phyloP scores from a whole-genome alignment of 2,888 invertebrate genomes.

The Pantelozetes paolii region DNA sequence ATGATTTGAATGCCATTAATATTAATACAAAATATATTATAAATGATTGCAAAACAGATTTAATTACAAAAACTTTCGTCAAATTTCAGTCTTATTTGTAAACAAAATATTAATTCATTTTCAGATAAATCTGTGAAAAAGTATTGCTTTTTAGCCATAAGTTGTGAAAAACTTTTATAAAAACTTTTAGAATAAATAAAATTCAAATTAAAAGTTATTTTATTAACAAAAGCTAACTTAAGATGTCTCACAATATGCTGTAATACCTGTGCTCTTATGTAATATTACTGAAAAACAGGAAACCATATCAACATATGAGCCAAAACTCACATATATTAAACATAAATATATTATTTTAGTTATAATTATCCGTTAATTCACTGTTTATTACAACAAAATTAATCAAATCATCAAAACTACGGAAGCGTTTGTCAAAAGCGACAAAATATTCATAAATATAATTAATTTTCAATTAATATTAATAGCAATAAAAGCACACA shows the following conservation, averaged over 20 bases:
- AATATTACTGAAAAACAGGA: not conserved
- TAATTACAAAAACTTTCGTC: too few relatives aligned
- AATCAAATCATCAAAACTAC: not conserved
- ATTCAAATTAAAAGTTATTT: not conserved
- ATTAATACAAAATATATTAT: too few relatives aligned
- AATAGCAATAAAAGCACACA: not conserved
- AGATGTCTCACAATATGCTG: constrained; percentile 29
- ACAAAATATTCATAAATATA: not conserved
- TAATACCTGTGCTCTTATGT: not conserved
- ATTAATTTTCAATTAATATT: too few relatives aligned
- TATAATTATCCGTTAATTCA: not conserved
- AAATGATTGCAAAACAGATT: too few relatives aligned
- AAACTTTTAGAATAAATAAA: not conserved
- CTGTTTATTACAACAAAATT: not conserved
- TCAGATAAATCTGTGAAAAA: too few relatives aligned
- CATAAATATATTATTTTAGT: too few relatives aligned
- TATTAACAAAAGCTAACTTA: not conserved
- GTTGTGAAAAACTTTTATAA: not conserved
- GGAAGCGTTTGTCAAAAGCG: constrained; percentile 16
- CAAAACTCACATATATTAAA: too few relatives aligned
- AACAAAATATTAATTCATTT: too few relatives aligned
- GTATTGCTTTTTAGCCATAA: not conserved
- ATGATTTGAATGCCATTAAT: too few relatives aligned
- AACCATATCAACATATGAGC: not conserved
- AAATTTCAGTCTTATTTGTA: too few relatives aligned